Evolutionary conservation across 2,113 vertebrate species (phyloP).

Genomic region (Vanacampus margaritifer): DNA sequence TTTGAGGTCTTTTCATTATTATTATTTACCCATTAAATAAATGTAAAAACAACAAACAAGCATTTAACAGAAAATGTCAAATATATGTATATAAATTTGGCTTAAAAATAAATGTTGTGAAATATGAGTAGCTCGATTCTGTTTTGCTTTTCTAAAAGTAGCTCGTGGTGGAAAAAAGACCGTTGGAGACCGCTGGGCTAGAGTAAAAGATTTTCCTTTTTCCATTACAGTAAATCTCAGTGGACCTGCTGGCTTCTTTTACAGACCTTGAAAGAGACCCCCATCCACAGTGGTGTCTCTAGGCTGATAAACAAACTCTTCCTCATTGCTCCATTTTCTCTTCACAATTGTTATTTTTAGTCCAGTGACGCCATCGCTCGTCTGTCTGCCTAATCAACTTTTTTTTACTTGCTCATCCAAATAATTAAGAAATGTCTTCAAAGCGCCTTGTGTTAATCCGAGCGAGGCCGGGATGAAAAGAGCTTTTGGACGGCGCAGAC

Average conservation of each 20-base stretch:
- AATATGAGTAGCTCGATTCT: no score
- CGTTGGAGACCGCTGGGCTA: no score
- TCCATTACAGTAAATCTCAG: background rate
- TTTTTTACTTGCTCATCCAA: background rate
- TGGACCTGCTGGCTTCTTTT: background rate
- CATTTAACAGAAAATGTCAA: no score
- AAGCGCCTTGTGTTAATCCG: slow-evolving; percentile 1
- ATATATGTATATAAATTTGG: no score
- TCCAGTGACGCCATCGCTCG: background rate
- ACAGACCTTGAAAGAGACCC: background rate
- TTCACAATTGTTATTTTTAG: slow-evolving; percentile 2
- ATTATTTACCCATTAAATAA: no score
- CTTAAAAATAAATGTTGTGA: no score
- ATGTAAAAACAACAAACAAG: no score
- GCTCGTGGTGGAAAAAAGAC: no score
- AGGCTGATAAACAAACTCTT: slow-evolving; percentile 1
- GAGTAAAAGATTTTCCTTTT: background rate
- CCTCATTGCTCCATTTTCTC: slow-evolving; percentile 5
- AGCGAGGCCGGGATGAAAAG: background rate
- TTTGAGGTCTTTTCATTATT: no score
- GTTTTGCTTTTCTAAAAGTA: no score
- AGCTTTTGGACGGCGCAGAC: slow-evolving; percentile 17
- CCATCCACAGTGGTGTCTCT: background rate
- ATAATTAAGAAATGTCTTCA: slow-evolving; percentile 8
- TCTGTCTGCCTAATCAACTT: slow-evolving; percentile 4